phyloP scores from a whole-genome alignment of 2,113 vertebrate species.

The Mesitornis unicolor region DNA sequence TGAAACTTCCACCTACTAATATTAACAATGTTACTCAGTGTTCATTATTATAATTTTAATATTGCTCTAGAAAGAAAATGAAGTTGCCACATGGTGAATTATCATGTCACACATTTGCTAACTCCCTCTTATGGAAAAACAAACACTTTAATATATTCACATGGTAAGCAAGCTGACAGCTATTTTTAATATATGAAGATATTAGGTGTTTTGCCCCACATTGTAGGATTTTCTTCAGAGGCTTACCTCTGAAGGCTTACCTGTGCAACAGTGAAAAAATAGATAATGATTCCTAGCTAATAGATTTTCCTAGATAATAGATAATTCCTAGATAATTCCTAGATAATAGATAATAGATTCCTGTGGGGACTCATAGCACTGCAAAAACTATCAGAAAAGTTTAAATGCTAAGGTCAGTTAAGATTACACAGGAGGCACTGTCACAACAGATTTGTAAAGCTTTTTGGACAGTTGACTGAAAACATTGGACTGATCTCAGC shows the following conservation, averaged over 20 bases:
- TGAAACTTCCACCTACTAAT: background rate
- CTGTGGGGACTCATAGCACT: background rate
- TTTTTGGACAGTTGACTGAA: background rate
- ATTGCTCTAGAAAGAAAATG: background rate
- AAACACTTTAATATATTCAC: background rate
- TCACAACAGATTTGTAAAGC: background rate
- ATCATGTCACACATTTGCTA: slow-evolving; percentile 2
- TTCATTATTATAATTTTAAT: background rate
- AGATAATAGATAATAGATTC: too few relatives aligned
- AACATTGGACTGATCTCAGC: background rate
- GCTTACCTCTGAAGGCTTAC: background rate
- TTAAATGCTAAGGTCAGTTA: background rate
- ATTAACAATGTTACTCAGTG: background rate
- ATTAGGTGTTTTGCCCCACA: background rate
- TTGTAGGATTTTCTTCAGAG: background rate
- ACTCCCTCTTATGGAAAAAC: background rate
- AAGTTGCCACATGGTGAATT: slow-evolving; percentile 4
- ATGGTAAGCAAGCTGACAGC: background rate
- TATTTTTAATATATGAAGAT: background rate
- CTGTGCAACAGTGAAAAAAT: background rate
- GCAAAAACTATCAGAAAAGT: background rate
- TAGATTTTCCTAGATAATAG: too few relatives aligned
- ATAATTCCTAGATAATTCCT: too few relatives aligned
- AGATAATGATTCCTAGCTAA: background rate
- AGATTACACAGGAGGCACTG: background rate